A percentile compares a stretch with the other conserved stretches of the same genome.
Evolutionary conservation across 2,113 vertebrate species (phyloP).

Genomic region (Laticauda laticaudata): DNA sequence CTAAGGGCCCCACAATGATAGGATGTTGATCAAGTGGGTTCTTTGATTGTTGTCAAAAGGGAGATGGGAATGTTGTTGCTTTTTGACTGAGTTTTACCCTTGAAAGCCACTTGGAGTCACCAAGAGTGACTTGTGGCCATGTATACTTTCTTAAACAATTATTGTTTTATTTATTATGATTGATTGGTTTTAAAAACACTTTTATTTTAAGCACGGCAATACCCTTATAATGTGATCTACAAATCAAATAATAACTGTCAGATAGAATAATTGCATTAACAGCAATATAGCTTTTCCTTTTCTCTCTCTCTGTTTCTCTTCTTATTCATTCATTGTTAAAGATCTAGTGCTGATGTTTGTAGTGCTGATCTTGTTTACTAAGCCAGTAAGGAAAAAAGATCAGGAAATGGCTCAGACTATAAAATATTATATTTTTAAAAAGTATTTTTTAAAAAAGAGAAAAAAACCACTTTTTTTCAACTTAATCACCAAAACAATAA

Average conservation of each 20-base stretch:
- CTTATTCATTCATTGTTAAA: not conserved
- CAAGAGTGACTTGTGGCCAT: not conserved
- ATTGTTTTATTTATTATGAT: not conserved
- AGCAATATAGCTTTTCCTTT: not conserved
- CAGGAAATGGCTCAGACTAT: not conserved
- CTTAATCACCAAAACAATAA: not conserved
- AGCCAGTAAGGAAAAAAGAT: not conserved
- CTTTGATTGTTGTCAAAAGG: not conserved
- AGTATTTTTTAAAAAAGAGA: not conserved
- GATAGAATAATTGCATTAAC: not conserved
- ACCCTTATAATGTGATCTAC: not conserved
- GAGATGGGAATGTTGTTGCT: not conserved
- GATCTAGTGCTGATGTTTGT: too few species aligned
- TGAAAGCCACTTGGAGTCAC: not conserved
- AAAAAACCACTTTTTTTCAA: not conserved
- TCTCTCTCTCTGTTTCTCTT: not conserved
- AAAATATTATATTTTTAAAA: not conserved
- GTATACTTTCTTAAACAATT: not conserved
- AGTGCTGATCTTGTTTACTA: not conserved
- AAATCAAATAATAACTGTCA: not conserved
- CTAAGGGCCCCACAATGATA: not conserved
- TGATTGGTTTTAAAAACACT: not conserved
- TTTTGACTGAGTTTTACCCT: not conserved
- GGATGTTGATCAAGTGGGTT: not conserved
- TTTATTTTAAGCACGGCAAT: not conserved